Evolutionary conservation across 2,113 vertebrate species (phyloP), one percentile per base, ranked within the genome.

Genomic region (Callospermophilus lateralis): DNA sequence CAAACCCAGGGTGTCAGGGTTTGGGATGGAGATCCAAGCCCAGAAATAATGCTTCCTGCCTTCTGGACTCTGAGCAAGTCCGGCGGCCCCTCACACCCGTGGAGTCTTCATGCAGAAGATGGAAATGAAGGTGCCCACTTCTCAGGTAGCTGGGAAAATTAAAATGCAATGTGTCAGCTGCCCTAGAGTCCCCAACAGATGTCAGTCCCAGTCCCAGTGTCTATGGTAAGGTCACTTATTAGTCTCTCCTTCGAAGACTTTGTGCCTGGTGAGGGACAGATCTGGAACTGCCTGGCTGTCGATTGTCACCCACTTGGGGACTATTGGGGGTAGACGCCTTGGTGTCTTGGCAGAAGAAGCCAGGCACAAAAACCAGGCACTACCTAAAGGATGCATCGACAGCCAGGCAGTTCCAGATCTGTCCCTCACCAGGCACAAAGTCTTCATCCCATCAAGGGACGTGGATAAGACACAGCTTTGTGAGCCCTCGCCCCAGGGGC

Each of bases 151-250:
- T 72, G 61, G 65, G 55, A 77, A 68, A 51, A 53, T 20, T 39
- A 72, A 81, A n/a, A n/a, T 8, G 11, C 32, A 39, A 37, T 16
- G 19, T 12, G 20, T 6, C 63, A 45, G n/a, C 20, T 0, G 0
- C 7, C 85, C 73, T 34, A 22, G 28, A 28, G 76, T 45, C 67
- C n/a, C 22, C 9, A 15, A 17, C 5, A 51, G 80, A 76, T 17
- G 8, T 32, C 45, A 67, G 55, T 37, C 53, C 65, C 16, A 22
- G 26, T 26, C 11, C 3, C 32, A 10, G 8, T 34, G 45, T 15
- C 19, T 15, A 15, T 32, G 34, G 65, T 58, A 34, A 24, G 26
- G 24, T 65, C 77, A 30, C 83, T 34, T 61, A n/a, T 9, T 48
- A 61, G 42, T 70, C 48, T 53, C 32, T 20, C 83, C 32, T 26